Base-by-base conservation (phyloP, 1,140 invertebrate genomes). In the Schlechtendalia chinensis region DNA sequence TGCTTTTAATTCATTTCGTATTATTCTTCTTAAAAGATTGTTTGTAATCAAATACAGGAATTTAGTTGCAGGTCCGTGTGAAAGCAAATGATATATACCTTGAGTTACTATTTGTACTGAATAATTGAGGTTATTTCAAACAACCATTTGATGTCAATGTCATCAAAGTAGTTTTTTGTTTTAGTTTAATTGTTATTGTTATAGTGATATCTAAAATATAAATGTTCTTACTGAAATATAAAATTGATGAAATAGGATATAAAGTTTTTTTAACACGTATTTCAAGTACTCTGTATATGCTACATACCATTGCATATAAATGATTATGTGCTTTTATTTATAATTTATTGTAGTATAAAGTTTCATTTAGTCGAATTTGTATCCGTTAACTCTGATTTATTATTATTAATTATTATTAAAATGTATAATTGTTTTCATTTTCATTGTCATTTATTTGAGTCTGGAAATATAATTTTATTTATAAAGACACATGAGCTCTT, bases 11-110 rank as follows among this genome's bases (percentile, higher is more conserved):
- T 67, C 65, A 67, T 67, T 67, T 22, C n/a, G 39, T 67, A 67
- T 67, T 67, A 32, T 45, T 69, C 39, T 47, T 45, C 47, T 69
- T 69, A 69, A 69, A n/a, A 24, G 22, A 69, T 47, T 69, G 65
- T 69, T 24, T 0, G 39, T 69, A 69, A 69, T 69, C 39, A 69
- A 69, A 69, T 69, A 24, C 45, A 69, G 39, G 65, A 69, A 69
- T 39, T 24, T 17, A 22, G 39, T 50, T 47, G 47, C 47, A 69
- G n/a, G n/a, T n/a, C 24, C 65, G 65, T 27, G 45, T n/a, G 47
- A 69, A 50, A 27, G 47, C 14, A 50, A 69, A 47, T 69, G 39
- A 69, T 47, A 69, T 69, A 69, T 50, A 50, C n/a, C 45, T 69
- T 16, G 8, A 69, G 12, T 39, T 10, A 69, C 65, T 5, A 50